Percentiles rank a stretch among this genome's conserved stretches.
phyloP scores from a whole-genome alignment of 2,113 vertebrate genomes.

The Xyliphius kryptos region DNA sequence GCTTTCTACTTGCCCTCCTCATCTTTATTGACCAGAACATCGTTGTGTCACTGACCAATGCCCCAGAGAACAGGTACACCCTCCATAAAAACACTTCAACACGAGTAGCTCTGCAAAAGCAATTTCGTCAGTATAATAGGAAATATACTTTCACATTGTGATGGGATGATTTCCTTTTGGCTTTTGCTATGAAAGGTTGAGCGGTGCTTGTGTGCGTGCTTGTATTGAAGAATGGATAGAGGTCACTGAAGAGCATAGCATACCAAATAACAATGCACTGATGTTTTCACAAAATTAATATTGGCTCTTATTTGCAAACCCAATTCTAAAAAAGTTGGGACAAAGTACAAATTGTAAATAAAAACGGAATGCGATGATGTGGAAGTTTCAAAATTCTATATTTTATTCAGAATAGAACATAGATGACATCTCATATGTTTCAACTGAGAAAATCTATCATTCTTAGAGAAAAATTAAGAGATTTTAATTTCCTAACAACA shows the following conservation, averaged over 20 bases:
- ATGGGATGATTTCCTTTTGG: neutral
- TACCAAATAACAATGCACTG: neutral
- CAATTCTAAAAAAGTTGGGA: no score
- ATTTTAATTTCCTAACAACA: no score
- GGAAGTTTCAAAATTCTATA: no score
- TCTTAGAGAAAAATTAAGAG: no score
- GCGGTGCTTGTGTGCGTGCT: neutral
- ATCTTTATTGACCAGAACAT: conserved; percentile 99
- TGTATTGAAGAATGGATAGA: conserved; percentile 23
- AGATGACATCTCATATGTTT: no score
- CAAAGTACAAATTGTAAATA: no score
- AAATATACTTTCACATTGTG: neutral
- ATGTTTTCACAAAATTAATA: no score
- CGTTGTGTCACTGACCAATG: conserved; percentile 84
- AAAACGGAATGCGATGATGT: no score
- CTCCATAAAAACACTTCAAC: no score
- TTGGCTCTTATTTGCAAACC: no score
- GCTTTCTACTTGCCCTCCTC: conserved; percentile 90
- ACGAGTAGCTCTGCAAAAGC: neutral
- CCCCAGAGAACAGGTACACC: conserved; percentile 87
- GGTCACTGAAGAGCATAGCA: conserved; percentile 5
- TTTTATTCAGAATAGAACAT: no score
- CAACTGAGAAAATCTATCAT: no score
- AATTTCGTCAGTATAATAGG: conserved; percentile 1
- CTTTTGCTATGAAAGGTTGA: neutral